These are phyloP conservation scores for Spea bombifrons DNA, from an alignment of 2,113 vertebrate genomes.

Conservation along the genomic window DNA sequence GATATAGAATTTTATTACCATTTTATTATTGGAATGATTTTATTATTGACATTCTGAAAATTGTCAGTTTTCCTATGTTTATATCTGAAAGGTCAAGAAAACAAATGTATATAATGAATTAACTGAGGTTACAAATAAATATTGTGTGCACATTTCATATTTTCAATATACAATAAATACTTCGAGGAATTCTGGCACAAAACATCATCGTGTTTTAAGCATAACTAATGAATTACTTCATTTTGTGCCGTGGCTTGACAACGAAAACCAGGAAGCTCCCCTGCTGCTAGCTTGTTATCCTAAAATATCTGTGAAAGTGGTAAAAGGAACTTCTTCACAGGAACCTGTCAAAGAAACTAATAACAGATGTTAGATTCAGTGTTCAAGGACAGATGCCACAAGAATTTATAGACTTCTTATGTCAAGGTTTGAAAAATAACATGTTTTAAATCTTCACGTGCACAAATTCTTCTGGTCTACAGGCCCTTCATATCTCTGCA, in stretches of 20 bases:
- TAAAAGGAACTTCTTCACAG: slow-evolving; percentile 48
- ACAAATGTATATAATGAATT: too few species aligned
- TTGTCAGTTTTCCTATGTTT: too few species aligned
- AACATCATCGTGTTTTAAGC: slow-evolving; percentile 31
- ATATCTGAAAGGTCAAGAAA: too few species aligned
- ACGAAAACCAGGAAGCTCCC: slow-evolving; percentile 46
- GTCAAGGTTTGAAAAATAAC: slow-evolving; percentile 43
- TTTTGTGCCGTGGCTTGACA: slow-evolving; percentile 37
- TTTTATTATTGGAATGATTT: too few species aligned
- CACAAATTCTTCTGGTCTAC: slow-evolving; percentile 23
- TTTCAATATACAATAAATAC: slow-evolving; percentile 16
- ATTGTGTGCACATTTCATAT: too few species aligned
- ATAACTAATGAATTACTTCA: slow-evolving; percentile 46
- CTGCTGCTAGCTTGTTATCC: slow-evolving; percentile 46
- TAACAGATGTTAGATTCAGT: slow-evolving; percentile 40
- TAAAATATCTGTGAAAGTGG: slow-evolving; percentile 48
- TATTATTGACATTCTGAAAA: too few species aligned
- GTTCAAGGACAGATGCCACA: slow-evolving; percentile 38
- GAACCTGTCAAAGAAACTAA: slow-evolving; percentile 47
- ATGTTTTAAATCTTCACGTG: slow-evolving; percentile 35
- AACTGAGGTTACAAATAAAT: too few species aligned
- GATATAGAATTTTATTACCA: too few species aligned
- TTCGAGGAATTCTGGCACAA: slow-evolving; percentile 32
- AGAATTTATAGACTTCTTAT: slow-evolving; percentile 41
- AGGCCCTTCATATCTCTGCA: slow-evolving; percentile 11